Evolutionary conservation across 2,797 vertebrate species (phyloP), one percentile per base, ranked within the genome.

Genomic region (Cyprinodon diabolis): DNA sequence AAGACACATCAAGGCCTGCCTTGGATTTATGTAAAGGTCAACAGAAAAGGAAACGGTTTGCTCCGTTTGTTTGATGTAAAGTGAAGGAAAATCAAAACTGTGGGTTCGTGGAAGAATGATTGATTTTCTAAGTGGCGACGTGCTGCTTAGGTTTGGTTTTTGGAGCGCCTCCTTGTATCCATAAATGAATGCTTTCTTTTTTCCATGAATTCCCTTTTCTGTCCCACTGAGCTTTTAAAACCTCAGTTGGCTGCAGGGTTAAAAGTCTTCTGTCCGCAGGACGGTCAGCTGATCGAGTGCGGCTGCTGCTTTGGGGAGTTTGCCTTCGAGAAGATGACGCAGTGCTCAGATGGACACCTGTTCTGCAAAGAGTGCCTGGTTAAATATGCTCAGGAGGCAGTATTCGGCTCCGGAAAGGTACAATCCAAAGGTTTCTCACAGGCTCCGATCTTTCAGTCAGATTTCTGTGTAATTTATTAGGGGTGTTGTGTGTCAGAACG

Each of bases 291-390:
- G 94, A 99, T 99, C 0, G 97, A 99, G 88, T 99, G 98, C 12
- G 96, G 97, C 83, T 99, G 98, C 78, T 99, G 98, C 91, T 99
- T 95, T 0, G 98, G 97, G 45, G 97, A 98, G 76, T 98, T 99
- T 82, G 97, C 98, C 0, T 99, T 99, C 4, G 98, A 99, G 89
- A 96, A 98, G 86, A 95, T 99, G 92, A 99, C 98, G 0, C 98
- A 99, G 86, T 99, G 98, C 69, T 95, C 96, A 0, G 98, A 99
- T 35, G 98, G 98, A 69, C 98, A 99, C 90, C 95, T 99, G 71
- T 99, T 99, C 94, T 99, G 98, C 91, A 97, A 99, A 92, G 98
- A 99, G 87, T 99, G 98, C 93, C 96, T 99, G 84, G 96, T 99
- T 87, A 97, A 96, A 91, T 99, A 99, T 0, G 97, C 98, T 87